phyloP scores from a whole-genome alignment of 2,888 invertebrate species.

The Elegia similella region DNA sequence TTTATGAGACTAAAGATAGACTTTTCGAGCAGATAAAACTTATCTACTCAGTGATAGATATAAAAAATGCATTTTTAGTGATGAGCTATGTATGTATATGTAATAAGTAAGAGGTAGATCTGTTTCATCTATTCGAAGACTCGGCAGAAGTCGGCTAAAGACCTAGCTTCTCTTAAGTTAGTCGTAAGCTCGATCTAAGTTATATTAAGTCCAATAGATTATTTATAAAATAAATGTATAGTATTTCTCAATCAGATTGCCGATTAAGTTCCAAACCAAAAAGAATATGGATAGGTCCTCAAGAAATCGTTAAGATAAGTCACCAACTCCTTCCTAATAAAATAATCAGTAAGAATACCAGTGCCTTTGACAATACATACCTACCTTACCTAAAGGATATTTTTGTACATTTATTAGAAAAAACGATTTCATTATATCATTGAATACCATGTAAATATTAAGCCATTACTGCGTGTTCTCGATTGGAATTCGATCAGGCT shows the following conservation, averaged over 20 bases:
- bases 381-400: conserved; percentile 72
- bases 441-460: conserved; percentile 39
- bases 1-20: conserved; percentile 67
- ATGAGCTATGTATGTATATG: conserved; percentile 73
- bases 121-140: conserved; percentile 81
- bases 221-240: conserved; percentile 75
- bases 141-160: conserved; percentile 77
- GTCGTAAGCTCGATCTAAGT: conserved; percentile 67
- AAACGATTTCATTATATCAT: conserved; percentile 50
- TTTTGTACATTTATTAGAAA: conserved; percentile 73
- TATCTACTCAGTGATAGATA: conserved; percentile 78
- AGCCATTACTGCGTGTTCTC: conserved; percentile 36
- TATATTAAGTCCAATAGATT: conserved; percentile 72
- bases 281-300: conserved; percentile 53
- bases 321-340: conserved; percentile 35
- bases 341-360: conserved; percentile 63
- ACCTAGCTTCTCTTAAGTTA: conserved; percentile 70
- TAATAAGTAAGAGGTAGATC: conserved; percentile 74
- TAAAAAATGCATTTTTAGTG: conserved; percentile 80
- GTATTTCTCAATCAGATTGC: conserved; percentile 70
- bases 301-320: conserved; percentile 54
- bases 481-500: conserved; percentile 31
- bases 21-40: conserved; percentile 80
- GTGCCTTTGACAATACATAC: conserved; percentile 80
- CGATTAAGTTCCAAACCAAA: conserved; percentile 73